phyloP scores from a whole-genome alignment of 2,113 vertebrate genomes.

The Rhagologus leucostigma region DNA sequence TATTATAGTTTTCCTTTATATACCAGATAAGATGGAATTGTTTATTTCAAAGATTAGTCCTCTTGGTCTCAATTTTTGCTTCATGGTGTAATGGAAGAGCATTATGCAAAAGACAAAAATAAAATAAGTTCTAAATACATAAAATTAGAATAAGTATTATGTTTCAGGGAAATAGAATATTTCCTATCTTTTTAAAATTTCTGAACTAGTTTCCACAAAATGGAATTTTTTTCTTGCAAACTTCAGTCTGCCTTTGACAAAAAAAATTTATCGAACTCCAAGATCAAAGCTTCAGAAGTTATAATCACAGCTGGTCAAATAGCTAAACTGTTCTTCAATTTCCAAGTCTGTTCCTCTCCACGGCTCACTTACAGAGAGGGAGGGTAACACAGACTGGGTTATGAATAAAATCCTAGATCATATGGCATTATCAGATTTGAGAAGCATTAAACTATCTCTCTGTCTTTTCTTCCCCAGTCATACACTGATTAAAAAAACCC shows the following conservation, averaged over 20 bases:
- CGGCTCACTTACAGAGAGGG: rapidly evolving
- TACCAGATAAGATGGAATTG: not conserved
- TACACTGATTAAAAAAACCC: not conserved
- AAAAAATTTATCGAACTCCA: not conserved
- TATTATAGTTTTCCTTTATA: not conserved
- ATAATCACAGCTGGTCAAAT: not conserved
- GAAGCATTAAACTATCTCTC: not conserved
- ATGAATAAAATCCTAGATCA: not conserved
- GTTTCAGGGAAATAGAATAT: not conserved
- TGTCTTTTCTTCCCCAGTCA: not conserved
- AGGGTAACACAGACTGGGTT: not conserved
- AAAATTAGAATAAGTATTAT: not conserved
- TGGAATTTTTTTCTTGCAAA: not conserved
- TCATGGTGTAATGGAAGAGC: not conserved
- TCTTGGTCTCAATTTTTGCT: not conserved
- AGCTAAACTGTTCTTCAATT: not conserved
- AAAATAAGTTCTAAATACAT: not conserved
- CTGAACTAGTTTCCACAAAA: not conserved
- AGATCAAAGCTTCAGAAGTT: not conserved
- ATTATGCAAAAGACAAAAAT: not conserved
- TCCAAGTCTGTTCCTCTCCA: not conserved
- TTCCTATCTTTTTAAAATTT: rapidly evolving
- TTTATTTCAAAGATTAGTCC: not conserved
- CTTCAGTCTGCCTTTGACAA: not conserved
- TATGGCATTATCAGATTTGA: not conserved